These are phyloP conservation scores for Xenops minutus DNA, from an alignment of 2,797 vertebrate species.

Conservation along the genomic window DNA sequence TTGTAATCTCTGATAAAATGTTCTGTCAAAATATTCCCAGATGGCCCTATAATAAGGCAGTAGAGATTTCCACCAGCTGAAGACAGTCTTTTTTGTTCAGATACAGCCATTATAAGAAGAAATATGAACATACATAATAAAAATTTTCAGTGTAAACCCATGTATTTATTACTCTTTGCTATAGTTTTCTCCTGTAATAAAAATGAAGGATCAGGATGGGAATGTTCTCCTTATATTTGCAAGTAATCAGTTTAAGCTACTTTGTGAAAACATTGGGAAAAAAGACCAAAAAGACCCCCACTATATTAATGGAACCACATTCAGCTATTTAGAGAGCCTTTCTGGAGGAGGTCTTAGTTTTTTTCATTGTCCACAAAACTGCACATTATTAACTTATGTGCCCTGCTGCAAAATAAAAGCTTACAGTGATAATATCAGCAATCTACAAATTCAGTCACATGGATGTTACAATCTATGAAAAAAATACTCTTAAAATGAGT, in stretches of 20 bases:
- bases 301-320: neutral
- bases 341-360: neutral
- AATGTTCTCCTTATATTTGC: neutral
- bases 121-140: neutral
- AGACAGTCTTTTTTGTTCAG: slow-evolving; percentile 28
- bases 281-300: neutral
- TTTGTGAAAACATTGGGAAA: neutral
- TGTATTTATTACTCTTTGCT: neutral
- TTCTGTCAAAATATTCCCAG: slow-evolving; percentile 63
- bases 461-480: neutral
- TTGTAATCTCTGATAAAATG: slow-evolving; percentile 46
- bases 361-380: neutral
- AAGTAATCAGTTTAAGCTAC: neutral
- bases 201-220: neutral
- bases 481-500: neutral
- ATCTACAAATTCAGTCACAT: neutral
- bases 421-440: neutral
- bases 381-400: fast-evolving
- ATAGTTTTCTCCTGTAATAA: neutral
- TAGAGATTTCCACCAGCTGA: slow-evolving; percentile 22
- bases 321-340: neutral
- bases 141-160: neutral
- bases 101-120: neutral
- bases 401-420: neutral
- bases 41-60: slow-evolving; percentile 31